Percentiles rank a stretch among this genome's conserved stretches.
Conservation (phyloP, 2,797 vertebrate species). For the Myoxocephalus aenaeus region DNA sequence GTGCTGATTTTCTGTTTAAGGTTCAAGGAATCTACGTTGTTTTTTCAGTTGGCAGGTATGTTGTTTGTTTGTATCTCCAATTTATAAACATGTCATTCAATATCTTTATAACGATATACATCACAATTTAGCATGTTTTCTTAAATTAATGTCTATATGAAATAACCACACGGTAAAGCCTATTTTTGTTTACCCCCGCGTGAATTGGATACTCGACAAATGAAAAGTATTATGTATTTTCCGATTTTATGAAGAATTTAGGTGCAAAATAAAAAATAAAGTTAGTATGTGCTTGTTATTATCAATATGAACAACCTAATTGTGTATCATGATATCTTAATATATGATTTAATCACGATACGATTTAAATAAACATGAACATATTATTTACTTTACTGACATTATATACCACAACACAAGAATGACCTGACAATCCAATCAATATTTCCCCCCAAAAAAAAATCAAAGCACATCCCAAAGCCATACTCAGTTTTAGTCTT, state of each 20-base stretch:
- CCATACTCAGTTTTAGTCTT: neutral
- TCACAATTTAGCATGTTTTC: neutral
- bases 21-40: neutral
- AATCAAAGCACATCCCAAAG: slow-evolving; percentile 2
- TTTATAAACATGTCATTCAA: neutral
- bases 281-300: neutral
- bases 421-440: slow-evolving; percentile 2
- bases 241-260: no score
- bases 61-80: neutral
- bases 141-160: neutral
- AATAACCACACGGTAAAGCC: neutral
- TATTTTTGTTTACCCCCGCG: neutral
- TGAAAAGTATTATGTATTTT: no score
- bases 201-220: no score
- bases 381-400: neutral
- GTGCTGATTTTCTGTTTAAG: neutral
- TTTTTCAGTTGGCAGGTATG: slow-evolving; percentile 6
- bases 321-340: neutral
- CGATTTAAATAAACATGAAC: neutral
- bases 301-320: neutral
- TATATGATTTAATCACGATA: neutral
- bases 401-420: slow-evolving; percentile 5
- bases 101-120: neutral
- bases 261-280: neutral
- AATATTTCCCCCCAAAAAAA: slow-evolving; percentile 3